Base-by-base conservation (phyloP, 1,140 invertebrate genomes). In the Sitobion miscanthi region DNA sequence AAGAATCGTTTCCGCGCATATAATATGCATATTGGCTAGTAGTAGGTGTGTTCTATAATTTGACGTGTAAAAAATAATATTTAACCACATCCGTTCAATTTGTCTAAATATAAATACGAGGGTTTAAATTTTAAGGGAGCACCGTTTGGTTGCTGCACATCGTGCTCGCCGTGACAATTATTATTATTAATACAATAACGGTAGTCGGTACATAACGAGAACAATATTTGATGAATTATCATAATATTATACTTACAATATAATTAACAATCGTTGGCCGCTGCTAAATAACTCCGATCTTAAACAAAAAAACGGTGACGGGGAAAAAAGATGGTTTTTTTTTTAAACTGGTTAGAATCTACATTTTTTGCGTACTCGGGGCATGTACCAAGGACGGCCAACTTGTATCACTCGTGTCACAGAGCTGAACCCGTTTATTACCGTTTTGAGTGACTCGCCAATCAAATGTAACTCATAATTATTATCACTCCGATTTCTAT, bases 401-500 rank as follows among this genome's bases (percentile, higher is more conserved):
- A 54, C 52, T 54, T 52, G 17, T 52, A 4, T 20, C 2, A 52
- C 17, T 17, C 5, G 21, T 54, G 20, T 54, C 21, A 54, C 20
- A 54, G 49, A 14, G 14, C 20, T 2, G 11, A 9, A 52, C 11
- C 11, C 3, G 14, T 52, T 17, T 8, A 52, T 17, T 8, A 52
- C 11, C 0, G 20, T 52, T 83, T 83, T 83, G 35, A 83, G 35
- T 83, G 77, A 83, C 77, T n/a, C 77, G 77, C n/a, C 14, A 82
- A 82, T 82, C 11, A 82, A 82, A 82, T 82, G 35, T 82, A 38
- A 83, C 42, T 83, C 14, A 83, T 83, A 83, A 83, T 83, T 82
- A n/a, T 83, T 38, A 83, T 25, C 35, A 42, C 38, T 83, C 38
- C 35, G 21, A 35, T 83, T 83, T 83, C 77, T 20, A 42, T 6